phyloP scores from a whole-genome alignment of 2,797 vertebrate species.

The Macropus fuliginosus region DNA sequence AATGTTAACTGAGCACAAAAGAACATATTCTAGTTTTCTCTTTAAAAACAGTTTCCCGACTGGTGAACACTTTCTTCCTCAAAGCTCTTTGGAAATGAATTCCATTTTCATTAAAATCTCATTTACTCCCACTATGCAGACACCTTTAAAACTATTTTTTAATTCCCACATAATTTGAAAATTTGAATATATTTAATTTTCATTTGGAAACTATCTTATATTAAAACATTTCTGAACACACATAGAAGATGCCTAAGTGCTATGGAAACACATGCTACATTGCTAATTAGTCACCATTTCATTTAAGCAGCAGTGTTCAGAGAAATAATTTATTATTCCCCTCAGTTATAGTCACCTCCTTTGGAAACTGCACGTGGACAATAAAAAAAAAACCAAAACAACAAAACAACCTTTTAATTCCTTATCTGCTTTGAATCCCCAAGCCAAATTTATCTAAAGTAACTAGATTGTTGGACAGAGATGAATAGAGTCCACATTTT shows the following conservation, averaged over 20 bases:
- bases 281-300: not conserved
- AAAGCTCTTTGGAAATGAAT: not conserved
- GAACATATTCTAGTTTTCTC: not conserved
- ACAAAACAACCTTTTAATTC: not conserved
- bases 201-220: not conserved
- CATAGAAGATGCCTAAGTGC: not conserved
- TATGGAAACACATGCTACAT: not conserved
- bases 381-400: not conserved
- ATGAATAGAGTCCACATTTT: not conserved
- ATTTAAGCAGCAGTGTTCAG: not conserved
- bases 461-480: not conserved
- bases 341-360: not conserved
- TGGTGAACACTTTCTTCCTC: not conserved
- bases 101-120: not conserved
- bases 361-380: not conserved
- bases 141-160: not conserved
- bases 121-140: not conserved
- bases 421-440: not conserved
- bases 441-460: not conserved
- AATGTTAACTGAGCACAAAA: not conserved
- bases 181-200: not conserved
- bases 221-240: not conserved
- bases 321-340: not conserved
- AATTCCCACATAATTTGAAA: not conserved
- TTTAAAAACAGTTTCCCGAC: not conserved